Evolutionary conservation across 2,888 invertebrate genomes (phyloP).

Genomic region (Trissoscelio sp.): DNA sequence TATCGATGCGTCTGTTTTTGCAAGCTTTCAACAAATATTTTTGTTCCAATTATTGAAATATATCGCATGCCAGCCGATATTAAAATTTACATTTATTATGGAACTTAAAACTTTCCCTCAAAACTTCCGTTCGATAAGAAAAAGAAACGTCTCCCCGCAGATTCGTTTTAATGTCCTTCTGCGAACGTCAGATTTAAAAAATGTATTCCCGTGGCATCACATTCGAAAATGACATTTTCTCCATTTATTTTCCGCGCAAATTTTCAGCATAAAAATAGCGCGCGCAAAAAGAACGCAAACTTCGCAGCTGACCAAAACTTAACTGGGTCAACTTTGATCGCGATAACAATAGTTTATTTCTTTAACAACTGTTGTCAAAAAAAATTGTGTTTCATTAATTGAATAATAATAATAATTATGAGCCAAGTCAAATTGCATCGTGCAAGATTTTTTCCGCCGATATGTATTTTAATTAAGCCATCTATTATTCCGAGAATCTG

Average conservation of each 20-base stretch:
- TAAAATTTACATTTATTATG: too few relatives aligned
- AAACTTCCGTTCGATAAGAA: background rate
- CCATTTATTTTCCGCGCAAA: constrained; percentile 10
- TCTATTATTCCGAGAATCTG: constrained; percentile 43
- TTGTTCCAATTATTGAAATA: background rate
- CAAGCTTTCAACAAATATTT: background rate
- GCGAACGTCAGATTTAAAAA: constrained; percentile 1
- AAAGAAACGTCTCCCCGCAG: too few relatives aligned
- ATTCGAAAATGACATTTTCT: constrained; percentile 1
- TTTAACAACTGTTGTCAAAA: constrained; percentile 5
- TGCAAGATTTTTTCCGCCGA: constrained; percentile 30
- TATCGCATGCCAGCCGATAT: too few relatives aligned
- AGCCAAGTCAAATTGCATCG: constrained; percentile 10
- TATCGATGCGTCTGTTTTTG: background rate
- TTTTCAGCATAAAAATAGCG: constrained; percentile 6
- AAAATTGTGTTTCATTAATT: constrained; percentile 9
- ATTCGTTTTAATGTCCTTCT: too few relatives aligned
- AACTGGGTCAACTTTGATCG: constrained; percentile 29
- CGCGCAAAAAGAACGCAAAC: constrained; percentile 4
- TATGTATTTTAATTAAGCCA: constrained; percentile 41
- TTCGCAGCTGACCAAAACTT: constrained; percentile 11
- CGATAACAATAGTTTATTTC: constrained; percentile 11
- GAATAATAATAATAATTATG: constrained; percentile 2
- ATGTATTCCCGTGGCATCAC: constrained; percentile 1
- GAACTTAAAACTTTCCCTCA: too few relatives aligned